Base-by-base conservation (phyloP, 2,888 invertebrate species). In the Synanthedon vespiformis region DNA sequence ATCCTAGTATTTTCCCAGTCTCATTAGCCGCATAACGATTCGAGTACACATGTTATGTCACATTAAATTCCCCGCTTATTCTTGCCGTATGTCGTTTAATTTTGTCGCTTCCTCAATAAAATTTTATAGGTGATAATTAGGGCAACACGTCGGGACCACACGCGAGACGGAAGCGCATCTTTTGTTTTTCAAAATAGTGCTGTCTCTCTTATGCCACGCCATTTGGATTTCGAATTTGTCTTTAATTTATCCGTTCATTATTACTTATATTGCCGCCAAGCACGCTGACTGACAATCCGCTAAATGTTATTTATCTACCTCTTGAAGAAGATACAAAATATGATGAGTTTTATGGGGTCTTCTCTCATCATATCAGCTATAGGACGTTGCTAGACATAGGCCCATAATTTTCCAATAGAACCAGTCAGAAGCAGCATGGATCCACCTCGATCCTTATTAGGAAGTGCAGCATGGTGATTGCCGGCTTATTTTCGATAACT, bases 81-180 rank as follows among this genome's bases (percentile, higher is more conserved):
- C 48, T 54, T 58, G 59, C 62, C 61, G 61, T 58, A 57, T 65
- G 64, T 73, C 68, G 64, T 65, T 73, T 75, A 71, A 81, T 79
- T 74, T 72, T 59, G 72, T 69, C 61, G 67, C 76, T 77, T 84
- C 84, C 81, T 75, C 78, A 78, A 84, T 84, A 83, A 84, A 82
- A 68, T 70, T 80, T 80, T 80, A 80, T 80, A 67, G 70, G 63
- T 64, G 67, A 74, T 77, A 80, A 83, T 83, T 80, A 79, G 75
- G 63, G 62, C 62, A 63, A 59, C 57, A 62, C 56, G 56, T 56
- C 49, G 58, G 54, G 74, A 72, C 74, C 74, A 69, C 68, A 74
- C 70, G 61, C 57, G 55, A 49, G 52, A 54, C 52, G 54, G 56
- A 55, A 50, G 53, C 52, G 55, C 51, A 49, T 58, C 54, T 56